Conservation (phyloP, 2,113 vertebrate genomes). For the Laterallus jamaicensis region DNA sequence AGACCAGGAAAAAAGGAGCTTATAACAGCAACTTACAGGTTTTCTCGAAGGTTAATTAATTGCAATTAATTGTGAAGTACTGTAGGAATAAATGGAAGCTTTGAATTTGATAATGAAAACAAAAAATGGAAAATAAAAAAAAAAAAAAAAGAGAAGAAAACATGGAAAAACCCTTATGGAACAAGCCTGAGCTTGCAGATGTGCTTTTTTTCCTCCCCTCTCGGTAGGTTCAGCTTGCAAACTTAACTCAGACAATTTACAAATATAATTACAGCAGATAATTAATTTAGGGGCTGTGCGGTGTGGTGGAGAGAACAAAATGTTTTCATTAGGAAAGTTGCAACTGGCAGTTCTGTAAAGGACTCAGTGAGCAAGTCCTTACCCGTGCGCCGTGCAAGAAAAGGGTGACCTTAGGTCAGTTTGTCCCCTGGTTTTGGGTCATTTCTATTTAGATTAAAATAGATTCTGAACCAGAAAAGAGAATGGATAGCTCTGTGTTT, state of each 20-base stretch:
- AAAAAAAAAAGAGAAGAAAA: neutral
- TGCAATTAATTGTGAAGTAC: conserved; percentile 60
- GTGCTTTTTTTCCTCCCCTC: neutral
- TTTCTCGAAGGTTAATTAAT: conserved; percentile 70
- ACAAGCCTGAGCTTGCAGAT: conserved; percentile 21
- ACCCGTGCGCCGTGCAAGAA: neutral
- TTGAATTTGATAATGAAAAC: conserved; percentile 41
- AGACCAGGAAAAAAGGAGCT: neutral
- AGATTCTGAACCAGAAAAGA: neutral
- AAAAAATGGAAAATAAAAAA: neutral
- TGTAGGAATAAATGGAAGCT: conserved; percentile 10
- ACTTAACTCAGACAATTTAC: conserved; percentile 22
- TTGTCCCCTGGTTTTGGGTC: neutral
- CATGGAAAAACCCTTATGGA: neutral
- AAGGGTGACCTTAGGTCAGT: neutral
- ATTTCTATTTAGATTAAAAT: neutral
- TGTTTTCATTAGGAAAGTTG: conserved; percentile 11
- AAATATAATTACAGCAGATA: conserved; percentile 34
- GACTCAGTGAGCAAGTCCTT: neutral
- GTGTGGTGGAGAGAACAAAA: conserved; percentile 21
- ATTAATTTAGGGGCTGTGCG: conserved; percentile 23
- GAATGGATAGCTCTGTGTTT: neutral
- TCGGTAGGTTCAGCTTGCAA: neutral
- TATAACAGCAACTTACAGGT: conserved; percentile 6
- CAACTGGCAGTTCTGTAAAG: neutral